Conservation (phyloP, 2,888 invertebrate genomes). For the Ormia ochracea region DNA sequence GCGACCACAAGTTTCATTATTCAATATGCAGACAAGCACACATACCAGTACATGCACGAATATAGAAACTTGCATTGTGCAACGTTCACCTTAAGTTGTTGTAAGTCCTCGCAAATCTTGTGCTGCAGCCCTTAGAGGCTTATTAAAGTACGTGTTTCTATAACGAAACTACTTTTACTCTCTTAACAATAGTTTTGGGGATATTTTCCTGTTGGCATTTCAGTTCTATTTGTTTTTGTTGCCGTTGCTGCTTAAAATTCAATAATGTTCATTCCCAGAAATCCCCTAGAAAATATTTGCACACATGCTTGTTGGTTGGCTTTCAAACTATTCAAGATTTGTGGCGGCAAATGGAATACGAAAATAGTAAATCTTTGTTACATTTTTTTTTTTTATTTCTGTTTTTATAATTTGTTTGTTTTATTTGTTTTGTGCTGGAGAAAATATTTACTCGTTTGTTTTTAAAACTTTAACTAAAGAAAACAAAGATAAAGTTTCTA, state of each 20-base stretch:
- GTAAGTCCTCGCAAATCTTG: conserved; percentile 37
- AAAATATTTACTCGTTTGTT: conserved; percentile 52
- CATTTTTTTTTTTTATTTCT: no score
- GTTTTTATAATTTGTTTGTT: conserved; percentile 25
- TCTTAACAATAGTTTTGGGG: conserved; percentile 58
- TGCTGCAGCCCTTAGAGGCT: conserved; percentile 47
- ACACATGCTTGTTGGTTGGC: conserved; percentile 37
- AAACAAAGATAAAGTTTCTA: conserved; percentile 44
- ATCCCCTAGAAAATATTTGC: conserved; percentile 36
- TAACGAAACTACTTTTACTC: conserved; percentile 19
- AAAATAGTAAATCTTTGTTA: conserved; percentile 5
- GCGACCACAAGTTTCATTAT: conserved; percentile 14
- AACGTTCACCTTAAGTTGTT: not conserved
- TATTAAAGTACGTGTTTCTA: conserved; percentile 55
- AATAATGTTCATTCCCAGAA: conserved; percentile 53
- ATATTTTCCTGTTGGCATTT: conserved; percentile 33
- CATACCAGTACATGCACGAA: not conserved
- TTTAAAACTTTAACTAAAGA: conserved; percentile 43
- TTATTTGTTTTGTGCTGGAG: conserved; percentile 22
- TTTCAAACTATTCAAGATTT: conserved; percentile 4
- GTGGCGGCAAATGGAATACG: not conserved
- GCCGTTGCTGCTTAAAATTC: conserved; percentile 40
- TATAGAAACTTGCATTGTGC: not conserved
- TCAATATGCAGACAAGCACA: not conserved
- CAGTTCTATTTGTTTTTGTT: conserved; percentile 1